Conservation (phyloP, 2,113 vertebrate genomes). For the Tretioscincus oriximinensis region DNA sequence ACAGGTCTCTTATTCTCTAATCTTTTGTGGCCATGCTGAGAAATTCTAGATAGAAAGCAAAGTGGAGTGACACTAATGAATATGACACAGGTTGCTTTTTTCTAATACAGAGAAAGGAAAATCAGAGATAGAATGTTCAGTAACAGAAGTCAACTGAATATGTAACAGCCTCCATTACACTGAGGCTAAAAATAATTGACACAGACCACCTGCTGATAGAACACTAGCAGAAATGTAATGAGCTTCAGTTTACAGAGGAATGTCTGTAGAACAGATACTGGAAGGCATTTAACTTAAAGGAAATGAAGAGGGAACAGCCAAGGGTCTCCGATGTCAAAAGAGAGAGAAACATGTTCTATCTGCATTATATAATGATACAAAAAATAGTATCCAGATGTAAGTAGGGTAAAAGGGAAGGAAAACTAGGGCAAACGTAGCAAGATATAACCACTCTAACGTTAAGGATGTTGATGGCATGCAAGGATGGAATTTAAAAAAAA, state of each 20-base stretch:
- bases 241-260: slow-evolving; percentile 49
- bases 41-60: slow-evolving; percentile 46
- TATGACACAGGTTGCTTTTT: slow-evolving; percentile 59
- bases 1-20: not conserved
- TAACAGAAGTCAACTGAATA: slow-evolving; percentile 64
- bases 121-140: slow-evolving; percentile 64
- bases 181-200: slow-evolving; percentile 63
- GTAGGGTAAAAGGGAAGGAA: not conserved
- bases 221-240: slow-evolving; percentile 56
- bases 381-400: not conserved
- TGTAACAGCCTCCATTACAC: slow-evolving; percentile 62
- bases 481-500: too few species aligned
- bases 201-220: slow-evolving; percentile 61
- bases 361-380: not conserved
- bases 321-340: slow-evolving; percentile 6
- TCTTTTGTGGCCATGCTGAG: not conserved
- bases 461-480: too few species aligned
- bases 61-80: slow-evolving; percentile 58
- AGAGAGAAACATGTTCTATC: not conserved
- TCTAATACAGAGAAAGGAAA: slow-evolving; percentile 61
- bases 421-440: not conserved
- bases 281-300: not conserved
- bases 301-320: slow-evolving; percentile 24
- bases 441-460: not conserved
- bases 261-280: slow-evolving; percentile 45